These are phyloP conservation scores for Cranoglanis bouderius DNA, from an alignment of 2,113 vertebrate species.

Conservation along the genomic window DNA sequence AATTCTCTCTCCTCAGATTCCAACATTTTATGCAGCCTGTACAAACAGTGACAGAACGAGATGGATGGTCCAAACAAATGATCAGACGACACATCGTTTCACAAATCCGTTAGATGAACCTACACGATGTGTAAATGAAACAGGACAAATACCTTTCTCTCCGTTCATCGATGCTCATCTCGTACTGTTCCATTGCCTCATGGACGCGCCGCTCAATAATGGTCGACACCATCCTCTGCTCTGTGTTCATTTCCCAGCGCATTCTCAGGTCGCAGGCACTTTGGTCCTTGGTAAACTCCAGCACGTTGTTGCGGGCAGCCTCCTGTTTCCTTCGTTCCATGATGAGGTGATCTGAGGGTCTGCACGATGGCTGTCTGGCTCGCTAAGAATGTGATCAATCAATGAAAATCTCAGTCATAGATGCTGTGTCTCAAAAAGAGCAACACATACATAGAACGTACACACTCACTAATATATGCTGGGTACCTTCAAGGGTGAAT, in stretches of 20 bases:
- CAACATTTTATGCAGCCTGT: conserved; percentile 81
- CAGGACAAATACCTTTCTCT: conserved; percentile 74
- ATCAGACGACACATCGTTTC: background rate
- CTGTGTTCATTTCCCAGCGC: conserved; percentile 67
- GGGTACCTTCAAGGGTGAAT: background rate
- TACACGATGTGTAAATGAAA: background rate
- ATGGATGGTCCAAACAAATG: background rate
- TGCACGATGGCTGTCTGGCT: conserved; percentile 63
- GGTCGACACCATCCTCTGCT: conserved; percentile 61
- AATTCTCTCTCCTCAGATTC: conserved; percentile 78
- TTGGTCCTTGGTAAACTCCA: conserved; percentile 63
- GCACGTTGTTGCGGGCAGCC: conserved; percentile 54
- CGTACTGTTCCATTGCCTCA: conserved; percentile 64
- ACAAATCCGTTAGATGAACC: background rate
- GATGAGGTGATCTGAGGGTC: conserved; percentile 48
- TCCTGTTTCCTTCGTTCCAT: conserved; percentile 63
- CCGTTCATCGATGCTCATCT: conserved; percentile 68
- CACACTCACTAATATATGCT: background rate
- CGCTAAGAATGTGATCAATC: conserved; percentile 60
- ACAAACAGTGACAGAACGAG: background rate
- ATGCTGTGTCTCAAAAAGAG: background rate
- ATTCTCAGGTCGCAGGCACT: conserved; percentile 41
- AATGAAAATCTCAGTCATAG: background rate
- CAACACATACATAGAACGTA: background rate
- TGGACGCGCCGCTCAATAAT: conserved; percentile 64